A percentile compares a stretch with the other conserved stretches of the same genome.
phyloP scores from a whole-genome alignment of 2,888 invertebrate species.

The Mayetiola destructor region DNA sequence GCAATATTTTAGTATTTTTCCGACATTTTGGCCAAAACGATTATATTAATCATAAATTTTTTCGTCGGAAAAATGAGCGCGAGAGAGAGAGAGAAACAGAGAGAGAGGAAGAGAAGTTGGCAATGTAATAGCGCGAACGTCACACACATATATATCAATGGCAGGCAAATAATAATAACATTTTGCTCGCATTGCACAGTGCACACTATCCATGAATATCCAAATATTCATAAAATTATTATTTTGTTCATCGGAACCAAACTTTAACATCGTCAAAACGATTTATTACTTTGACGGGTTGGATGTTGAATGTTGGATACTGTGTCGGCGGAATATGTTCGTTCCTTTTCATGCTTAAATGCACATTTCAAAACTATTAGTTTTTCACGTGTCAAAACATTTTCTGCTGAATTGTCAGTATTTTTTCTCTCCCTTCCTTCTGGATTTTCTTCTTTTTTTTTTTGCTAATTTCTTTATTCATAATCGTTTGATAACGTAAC shows the following conservation, averaged over 20 bases:
- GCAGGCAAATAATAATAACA: too few relatives aligned
- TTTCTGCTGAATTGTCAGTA: background rate
- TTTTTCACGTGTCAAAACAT: constrained; percentile 10
- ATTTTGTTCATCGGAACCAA: constrained; percentile 1
- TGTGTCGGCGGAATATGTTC: constrained; percentile 8
- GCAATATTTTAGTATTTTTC: too few relatives aligned
- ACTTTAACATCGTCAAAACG: constrained; percentile 4
- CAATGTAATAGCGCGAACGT: background rate
- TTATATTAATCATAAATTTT: too few relatives aligned
- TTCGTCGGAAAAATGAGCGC: background rate
- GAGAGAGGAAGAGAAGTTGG: background rate
- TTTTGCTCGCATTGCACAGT: too few relatives aligned
- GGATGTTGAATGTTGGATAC: too few relatives aligned
- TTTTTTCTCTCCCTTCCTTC: background rate
- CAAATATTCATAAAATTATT: background rate
- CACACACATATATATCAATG: constrained; percentile 2
- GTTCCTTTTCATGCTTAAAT: too few relatives aligned
- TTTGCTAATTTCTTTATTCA: too few relatives aligned
- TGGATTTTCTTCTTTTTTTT: too few relatives aligned
- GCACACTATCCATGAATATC: too few relatives aligned
- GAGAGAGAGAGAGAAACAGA: background rate
- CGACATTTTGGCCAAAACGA: too few relatives aligned
- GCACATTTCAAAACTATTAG: background rate
- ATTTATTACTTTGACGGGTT: constrained; percentile 11
- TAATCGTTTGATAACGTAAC: too few relatives aligned